Conservation (phyloP, 2,113 vertebrate species). For the Bagarius yarrelli region DNA sequence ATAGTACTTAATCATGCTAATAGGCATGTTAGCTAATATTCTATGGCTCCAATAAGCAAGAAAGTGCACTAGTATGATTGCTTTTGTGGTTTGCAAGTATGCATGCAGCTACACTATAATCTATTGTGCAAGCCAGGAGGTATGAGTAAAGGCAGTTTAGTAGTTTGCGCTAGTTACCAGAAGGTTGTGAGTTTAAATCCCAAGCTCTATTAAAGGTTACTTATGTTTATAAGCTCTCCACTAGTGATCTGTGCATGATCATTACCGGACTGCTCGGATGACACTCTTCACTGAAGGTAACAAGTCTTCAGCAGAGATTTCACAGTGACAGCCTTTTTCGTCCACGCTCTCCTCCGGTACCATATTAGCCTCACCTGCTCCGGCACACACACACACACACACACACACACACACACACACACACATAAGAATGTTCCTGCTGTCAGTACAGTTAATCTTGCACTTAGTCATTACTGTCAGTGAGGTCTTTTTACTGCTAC, state of each 20-base stretch:
- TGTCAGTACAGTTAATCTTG: constrained; percentile 13
- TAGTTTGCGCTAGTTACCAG: background rate
- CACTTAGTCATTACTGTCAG: constrained; percentile 10
- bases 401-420: constrained; percentile 28
- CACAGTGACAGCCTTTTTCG: constrained; percentile 93
- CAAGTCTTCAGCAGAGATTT: constrained; percentile 92
- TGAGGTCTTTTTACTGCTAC: background rate
- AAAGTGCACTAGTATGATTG: too few relatives aligned
- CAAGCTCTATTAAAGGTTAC: background rate
- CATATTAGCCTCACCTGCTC: constrained; percentile 82
- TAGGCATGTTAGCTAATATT: background rate
- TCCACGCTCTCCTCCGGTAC: constrained; percentile 85
- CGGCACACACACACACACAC: constrained; percentile 30
- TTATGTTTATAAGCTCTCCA: background rate
- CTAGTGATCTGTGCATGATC: background rate
- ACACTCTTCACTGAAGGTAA: constrained; percentile 89
- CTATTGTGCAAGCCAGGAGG: background rate
- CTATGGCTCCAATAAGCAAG: background rate
- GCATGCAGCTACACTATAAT: background rate
- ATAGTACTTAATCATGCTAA: background rate
- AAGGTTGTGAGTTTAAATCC: background rate
- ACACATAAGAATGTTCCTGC: constrained; percentile 1
- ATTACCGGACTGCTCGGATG: constrained; percentile 91
- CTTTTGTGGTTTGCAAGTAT: background rate
- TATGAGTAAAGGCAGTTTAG: background rate